Conservation (phyloP, 2,797 vertebrate species). For the Pseudochirops corinnae region DNA sequence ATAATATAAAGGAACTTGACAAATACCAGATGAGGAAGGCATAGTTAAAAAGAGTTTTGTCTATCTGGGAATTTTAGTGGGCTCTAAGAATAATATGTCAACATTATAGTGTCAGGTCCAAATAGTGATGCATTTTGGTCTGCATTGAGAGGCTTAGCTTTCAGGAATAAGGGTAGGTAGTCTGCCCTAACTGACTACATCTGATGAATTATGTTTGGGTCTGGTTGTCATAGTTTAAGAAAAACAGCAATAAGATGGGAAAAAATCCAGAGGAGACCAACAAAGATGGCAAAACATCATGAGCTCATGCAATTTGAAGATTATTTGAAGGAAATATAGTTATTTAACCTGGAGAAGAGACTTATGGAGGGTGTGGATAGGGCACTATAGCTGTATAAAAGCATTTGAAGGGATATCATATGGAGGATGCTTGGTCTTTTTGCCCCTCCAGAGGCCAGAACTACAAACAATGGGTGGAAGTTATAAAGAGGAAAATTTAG, state of each 20-base stretch:
- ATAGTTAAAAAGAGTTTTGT: background rate
- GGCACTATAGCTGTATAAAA: background rate
- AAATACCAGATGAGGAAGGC: background rate
- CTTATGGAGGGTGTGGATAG: background rate
- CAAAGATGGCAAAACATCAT: background rate
- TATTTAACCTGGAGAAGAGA: background rate
- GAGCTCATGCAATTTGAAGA: background rate
- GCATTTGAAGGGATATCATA: background rate
- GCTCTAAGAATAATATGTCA: background rate
- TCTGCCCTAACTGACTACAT: background rate
- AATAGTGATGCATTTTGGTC: background rate
- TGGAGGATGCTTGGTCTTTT: background rate
- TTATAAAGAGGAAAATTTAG: too few species aligned
- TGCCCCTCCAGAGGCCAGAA: background rate
- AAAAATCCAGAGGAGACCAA: background rate
- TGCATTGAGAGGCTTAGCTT: background rate
- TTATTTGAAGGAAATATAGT: background rate
- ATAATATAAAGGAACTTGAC: background rate
- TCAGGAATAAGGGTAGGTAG: background rate
- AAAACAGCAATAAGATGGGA: background rate
- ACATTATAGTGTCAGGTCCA: background rate
- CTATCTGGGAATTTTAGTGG: background rate
- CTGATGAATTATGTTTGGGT: background rate
- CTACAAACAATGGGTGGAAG: background rate
- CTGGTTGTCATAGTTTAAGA: too few species aligned